Evolutionary conservation across 2,888 invertebrate species (phyloP).

Genomic region (Pseudolycoriella hygida): DNA sequence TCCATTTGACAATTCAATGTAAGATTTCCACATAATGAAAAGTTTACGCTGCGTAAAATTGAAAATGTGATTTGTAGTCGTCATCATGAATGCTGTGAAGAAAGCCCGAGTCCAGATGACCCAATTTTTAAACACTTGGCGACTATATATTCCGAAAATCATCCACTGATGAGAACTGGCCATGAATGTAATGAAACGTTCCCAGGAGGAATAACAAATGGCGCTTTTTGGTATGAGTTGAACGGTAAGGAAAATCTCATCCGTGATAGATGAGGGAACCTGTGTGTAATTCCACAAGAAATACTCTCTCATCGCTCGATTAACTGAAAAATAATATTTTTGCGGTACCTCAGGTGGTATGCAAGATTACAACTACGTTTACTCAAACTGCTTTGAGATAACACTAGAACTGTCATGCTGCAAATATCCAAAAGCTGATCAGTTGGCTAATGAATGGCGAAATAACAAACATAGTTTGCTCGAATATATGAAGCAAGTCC

Average conservation of each 20-base stretch:
- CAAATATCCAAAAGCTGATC: conserved; percentile 65
- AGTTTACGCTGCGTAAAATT: neutral
- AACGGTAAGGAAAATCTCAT: conserved; percentile 2
- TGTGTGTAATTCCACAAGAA: neutral
- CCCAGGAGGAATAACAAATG: conserved; percentile 69
- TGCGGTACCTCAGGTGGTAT: conserved; percentile 57
- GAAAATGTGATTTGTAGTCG: conserved; percentile 15
- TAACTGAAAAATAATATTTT: conserved; percentile 2
- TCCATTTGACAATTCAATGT: conserved; percentile 81
- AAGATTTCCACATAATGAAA: conserved; percentile 21
- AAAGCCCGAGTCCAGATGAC: conserved; percentile 69
- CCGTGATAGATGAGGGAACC: too few relatives aligned
- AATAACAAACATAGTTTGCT: conserved; percentile 74
- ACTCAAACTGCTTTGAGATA: conserved; percentile 90
- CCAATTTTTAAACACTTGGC: conserved; percentile 63
- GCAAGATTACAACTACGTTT: conserved; percentile 95
- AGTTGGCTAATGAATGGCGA: conserved; percentile 64
- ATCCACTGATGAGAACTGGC: conserved; percentile 59
- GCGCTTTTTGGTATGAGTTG: conserved; percentile 73
- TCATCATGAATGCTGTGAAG: conserved; percentile 45
- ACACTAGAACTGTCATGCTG: conserved; percentile 94
- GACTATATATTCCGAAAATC: conserved; percentile 51
- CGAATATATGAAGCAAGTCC: conserved; percentile 64
- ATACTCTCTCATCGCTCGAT: neutral
- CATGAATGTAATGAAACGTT: conserved; percentile 60